phyloP scores from a whole-genome alignment of 2,113 vertebrate genomes.

The Trachemys scripta region DNA sequence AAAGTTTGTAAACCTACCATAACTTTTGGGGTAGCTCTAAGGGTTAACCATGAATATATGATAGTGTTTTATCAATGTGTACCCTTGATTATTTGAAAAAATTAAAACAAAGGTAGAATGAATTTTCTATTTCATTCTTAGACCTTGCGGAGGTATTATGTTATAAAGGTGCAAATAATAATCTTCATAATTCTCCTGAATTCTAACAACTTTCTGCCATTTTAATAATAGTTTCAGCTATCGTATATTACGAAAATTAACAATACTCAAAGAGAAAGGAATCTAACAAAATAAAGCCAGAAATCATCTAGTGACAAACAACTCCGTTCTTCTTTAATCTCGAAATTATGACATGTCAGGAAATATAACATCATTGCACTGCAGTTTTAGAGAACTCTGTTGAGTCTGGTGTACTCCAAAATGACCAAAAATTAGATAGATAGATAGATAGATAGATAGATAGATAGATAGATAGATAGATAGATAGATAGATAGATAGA shows the following conservation, averaged over 20 bases:
- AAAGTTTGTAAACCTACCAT: neutral
- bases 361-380: constrained; percentile 66
- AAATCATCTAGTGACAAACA: constrained; percentile 62
- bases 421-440: constrained; percentile 33
- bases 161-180: neutral
- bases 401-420: constrained; percentile 50
- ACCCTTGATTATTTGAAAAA: neutral
- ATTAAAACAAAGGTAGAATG: neutral
- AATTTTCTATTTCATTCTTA: neutral
- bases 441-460: neutral
- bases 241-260: constrained; percentile 62
- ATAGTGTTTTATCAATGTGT: neutral
- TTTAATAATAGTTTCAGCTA: constrained; percentile 56
- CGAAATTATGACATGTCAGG: constrained; percentile 71
- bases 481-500: neutral
- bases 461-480: neutral
- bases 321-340: constrained; percentile 63
- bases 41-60: neutral
- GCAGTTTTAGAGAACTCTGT: constrained; percentile 47
- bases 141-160: neutral
- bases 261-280: constrained; percentile 55
- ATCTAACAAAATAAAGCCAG: constrained; percentile 70
- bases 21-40: neutral
- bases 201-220: neutral
- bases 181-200: neutral